These are phyloP conservation scores for Agrilus planipennis DNA, from an alignment of 1,140 invertebrate genomes.

Conservation along the genomic window DNA sequence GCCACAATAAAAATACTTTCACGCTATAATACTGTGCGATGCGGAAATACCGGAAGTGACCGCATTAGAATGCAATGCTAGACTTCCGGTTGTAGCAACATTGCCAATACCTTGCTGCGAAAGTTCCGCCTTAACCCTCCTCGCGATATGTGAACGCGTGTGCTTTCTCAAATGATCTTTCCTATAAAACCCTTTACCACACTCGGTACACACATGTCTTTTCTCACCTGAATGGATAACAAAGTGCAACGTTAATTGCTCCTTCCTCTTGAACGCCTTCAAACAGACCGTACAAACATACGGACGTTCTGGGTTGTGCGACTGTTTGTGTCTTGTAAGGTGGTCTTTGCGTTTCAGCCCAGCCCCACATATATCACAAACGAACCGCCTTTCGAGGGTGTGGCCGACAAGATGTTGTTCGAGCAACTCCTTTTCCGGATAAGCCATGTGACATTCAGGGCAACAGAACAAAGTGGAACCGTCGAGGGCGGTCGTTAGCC, in stretches of 20 bases:
- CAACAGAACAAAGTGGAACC: conserved; percentile 74
- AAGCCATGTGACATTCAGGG: conserved; percentile 76
- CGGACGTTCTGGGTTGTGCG: conserved; percentile 66
- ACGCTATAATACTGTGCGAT: too few relatives aligned
- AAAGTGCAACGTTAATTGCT: conserved; percentile 71
- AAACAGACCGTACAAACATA: conserved; percentile 73
- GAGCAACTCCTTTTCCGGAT: conserved; percentile 65
- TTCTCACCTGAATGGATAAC: conserved; percentile 80
- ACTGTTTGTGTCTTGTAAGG: conserved; percentile 67
- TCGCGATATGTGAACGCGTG: conserved; percentile 67
- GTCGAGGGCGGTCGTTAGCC: conserved; percentile 67
- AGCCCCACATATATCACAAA: conserved; percentile 76
- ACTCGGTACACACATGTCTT: conserved; percentile 71
- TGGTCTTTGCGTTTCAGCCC: conserved; percentile 74
- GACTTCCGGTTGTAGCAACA: too few relatives aligned
- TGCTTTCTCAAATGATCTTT: conserved; percentile 71
- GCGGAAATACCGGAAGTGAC: too few relatives aligned
- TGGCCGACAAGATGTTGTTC: conserved; percentile 73
- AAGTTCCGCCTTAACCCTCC: conserved; percentile 70
- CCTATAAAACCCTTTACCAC: conserved; percentile 68
- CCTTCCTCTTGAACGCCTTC: conserved; percentile 76
- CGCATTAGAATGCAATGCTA: too few relatives aligned
- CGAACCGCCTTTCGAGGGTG: conserved; percentile 65
- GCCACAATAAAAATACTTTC: too few relatives aligned
- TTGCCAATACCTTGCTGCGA: conserved; percentile 41